Conservation (phyloP, 1,140 invertebrate genomes). For the Drosophila saltans region DNA sequence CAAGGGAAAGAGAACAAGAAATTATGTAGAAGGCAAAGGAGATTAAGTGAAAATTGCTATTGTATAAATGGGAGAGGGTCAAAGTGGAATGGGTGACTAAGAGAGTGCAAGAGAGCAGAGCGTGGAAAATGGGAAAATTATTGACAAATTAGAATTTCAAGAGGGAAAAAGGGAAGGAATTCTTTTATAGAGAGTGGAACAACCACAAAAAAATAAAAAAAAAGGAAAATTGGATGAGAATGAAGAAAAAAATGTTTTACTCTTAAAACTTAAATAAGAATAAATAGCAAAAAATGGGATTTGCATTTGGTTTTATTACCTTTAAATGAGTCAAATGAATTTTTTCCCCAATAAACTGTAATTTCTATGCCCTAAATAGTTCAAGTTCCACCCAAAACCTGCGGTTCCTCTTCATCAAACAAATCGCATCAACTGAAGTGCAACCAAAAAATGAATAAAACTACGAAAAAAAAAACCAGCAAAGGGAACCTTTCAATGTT, state of each 20-base stretch:
- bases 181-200: neutral
- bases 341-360: no score
- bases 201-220: neutral
- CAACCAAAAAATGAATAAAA: slow-evolving; percentile 26
- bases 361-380: no score
- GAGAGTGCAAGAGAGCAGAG: slow-evolving; percentile 32
- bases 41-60: slow-evolving; percentile 65
- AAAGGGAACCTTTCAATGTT: slow-evolving; percentile 67
- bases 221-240: neutral
- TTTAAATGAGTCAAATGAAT: no score
- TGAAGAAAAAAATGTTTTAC: slow-evolving; percentile 7
- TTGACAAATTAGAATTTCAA: slow-evolving; percentile 31
- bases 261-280: neutral
- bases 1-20: slow-evolving; percentile 19
- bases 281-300: no score
- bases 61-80: slow-evolving; percentile 42
- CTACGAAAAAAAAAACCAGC: neutral
- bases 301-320: no score
- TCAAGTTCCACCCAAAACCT: neutral
- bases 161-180: neutral
- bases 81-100: slow-evolving; percentile 34
- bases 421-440: slow-evolving; percentile 48
- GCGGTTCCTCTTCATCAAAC: neutral
- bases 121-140: slow-evolving; percentile 50
- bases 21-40: slow-evolving; percentile 5